Evolutionary conservation across 2,113 vertebrate species (phyloP), one percentile per base, ranked within the genome.

Genomic region (Petrocephalus microphthalmus): DNA sequence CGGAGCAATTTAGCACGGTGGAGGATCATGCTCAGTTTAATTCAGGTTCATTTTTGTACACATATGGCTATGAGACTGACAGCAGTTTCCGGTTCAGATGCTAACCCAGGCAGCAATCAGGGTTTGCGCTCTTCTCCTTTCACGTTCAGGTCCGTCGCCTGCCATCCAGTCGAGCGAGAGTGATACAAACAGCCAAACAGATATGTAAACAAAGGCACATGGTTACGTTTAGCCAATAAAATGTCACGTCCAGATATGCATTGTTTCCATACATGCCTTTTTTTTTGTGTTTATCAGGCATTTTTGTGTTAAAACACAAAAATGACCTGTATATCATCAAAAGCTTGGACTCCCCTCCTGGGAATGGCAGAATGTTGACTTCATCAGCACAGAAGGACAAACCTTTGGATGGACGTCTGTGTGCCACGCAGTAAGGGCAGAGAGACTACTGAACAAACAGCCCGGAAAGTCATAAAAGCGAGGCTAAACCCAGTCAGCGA

Each of bases 51-150:
- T 22, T 37, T 83, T 45, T 83, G 45, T 45, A 83, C 45, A 83
- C 81, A 49, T 78, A 78, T 83, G 81, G 81, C 49, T 49, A 83
- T 83, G 81, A 83, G 19, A 83, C n/a, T 83, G 81, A 49, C 81
- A 82, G 78, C 84, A 85, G 52, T 19, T 85, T 53, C 51, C n/a
- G 29, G 13, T 78, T 53, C 51, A 25, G 84, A 54, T 54, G 84
- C 33, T 20, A 85, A 54, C 1, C 84, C 8, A 20, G 51, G 33
- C 2, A 85, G 15, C 52, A 37, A 33, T 25, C 45, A 83, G 29
- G 6, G 5, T 20, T n/a, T n/a, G n/a, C 49, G 7, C 17, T 85
- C 17, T 53, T 54, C 33, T 37, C 25, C 51, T 33, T 54, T 37
- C 52, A 13, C 84, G 29, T 33, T 54, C 51, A 85, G 13, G 15